phyloP scores from a whole-genome alignment of 2,113 vertebrate species.

The Campylomormyrus numenius region DNA sequence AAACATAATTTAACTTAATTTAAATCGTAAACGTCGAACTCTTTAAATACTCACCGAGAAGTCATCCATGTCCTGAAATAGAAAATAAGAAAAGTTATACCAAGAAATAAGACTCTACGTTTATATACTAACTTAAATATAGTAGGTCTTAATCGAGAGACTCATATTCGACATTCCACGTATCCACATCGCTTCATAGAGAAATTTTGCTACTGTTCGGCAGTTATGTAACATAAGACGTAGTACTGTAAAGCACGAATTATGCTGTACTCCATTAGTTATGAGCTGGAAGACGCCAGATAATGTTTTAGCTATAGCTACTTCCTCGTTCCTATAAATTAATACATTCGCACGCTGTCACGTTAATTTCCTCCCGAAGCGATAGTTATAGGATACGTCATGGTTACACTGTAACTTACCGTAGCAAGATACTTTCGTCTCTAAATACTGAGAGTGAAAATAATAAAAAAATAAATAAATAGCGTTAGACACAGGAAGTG shows the following conservation, averaged over 20 bases:
- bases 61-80: constrained; percentile 60
- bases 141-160: not conserved
- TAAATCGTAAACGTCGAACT: not conserved
- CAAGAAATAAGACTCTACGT: not conserved
- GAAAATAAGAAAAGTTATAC: not conserved
- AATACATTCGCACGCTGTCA: not conserved
- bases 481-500: not conserved
- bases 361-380: not conserved
- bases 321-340: not conserved
- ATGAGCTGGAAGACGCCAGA: not conserved
- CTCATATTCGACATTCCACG: not conserved
- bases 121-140: not conserved
- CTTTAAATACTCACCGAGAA: constrained; percentile 62
- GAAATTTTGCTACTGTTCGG: not conserved
- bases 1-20: not conserved
- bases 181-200: not conserved
- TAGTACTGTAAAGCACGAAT: not conserved
- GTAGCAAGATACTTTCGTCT: not conserved
- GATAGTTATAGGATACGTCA: not conserved
- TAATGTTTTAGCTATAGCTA: not conserved
- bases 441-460: not conserved
- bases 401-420: not conserved
- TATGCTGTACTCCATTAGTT: not conserved
- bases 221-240: not conserved
- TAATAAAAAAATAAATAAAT: not conserved